A percentile compares a stretch with the other conserved stretches of the same genome.
These are phyloP conservation scores for Galeruca laticollis DNA, from an alignment of 2,888 invertebrate species.

Conservation along the genomic window DNA sequence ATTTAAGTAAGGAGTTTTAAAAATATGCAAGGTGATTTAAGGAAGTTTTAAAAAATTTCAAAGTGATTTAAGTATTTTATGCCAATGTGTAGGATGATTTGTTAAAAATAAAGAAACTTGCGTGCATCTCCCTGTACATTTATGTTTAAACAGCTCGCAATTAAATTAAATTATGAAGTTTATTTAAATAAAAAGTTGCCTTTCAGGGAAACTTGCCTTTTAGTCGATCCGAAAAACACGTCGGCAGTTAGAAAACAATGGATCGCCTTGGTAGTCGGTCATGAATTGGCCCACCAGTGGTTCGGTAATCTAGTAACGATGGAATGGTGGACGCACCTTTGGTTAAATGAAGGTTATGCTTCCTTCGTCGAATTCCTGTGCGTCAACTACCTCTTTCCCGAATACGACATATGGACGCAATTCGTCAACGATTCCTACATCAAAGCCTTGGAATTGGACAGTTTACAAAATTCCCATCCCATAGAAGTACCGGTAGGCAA, in stretches of 20 bases:
- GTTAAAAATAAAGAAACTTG: too few species aligned
- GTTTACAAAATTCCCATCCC: slow-evolving; percentile 92
- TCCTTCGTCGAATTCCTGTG: slow-evolving; percentile 96
- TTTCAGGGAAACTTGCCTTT: slow-evolving; percentile 84
- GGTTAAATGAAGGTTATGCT: slow-evolving; percentile 92
- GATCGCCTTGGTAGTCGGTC: slow-evolving; percentile 89
- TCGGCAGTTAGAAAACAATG: slow-evolving; percentile 86
- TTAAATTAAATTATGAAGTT: too few species aligned
- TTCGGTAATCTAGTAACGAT: slow-evolving; percentile 98
- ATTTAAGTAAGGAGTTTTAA: too few species aligned
- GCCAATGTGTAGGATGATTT: too few species aligned
- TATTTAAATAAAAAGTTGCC: not conserved
- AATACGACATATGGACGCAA: slow-evolving; percentile 97
- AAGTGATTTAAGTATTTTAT: too few species aligned
- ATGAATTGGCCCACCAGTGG: slow-evolving; percentile 98
- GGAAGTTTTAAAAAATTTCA: too few species aligned
- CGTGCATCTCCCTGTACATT: too few species aligned
- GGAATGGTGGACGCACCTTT: slow-evolving; percentile 98
- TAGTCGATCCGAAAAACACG: slow-evolving; percentile 92
- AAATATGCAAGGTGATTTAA: too few species aligned
- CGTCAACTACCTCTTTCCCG: slow-evolving; percentile 92
- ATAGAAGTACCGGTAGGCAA: slow-evolving; percentile 96
- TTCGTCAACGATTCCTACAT: slow-evolving; percentile 92
- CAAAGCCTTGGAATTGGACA: slow-evolving; percentile 88
- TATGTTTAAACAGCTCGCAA: too few species aligned